phyloP scores from a whole-genome alignment of 2,113 vertebrate genomes.

The Apteryx owenii region DNA sequence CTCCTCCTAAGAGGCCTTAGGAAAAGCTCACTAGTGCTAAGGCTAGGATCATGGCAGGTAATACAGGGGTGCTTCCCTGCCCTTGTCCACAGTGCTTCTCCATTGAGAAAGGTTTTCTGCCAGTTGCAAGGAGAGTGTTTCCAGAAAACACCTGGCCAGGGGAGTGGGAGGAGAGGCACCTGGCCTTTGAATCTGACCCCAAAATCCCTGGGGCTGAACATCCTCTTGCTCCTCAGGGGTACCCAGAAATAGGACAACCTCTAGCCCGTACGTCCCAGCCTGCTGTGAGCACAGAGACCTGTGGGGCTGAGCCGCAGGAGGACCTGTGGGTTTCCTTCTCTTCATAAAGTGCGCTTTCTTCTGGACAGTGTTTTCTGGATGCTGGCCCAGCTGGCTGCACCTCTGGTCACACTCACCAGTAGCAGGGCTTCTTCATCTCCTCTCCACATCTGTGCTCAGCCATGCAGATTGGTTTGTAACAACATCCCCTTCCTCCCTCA shows the following conservation, averaged over 20 bases:
- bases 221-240: no score
- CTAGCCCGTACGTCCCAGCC: no score
- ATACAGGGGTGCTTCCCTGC: background rate
- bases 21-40: no score
- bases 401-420: no score
- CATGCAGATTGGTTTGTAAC: background rate
- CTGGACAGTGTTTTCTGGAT: no score
- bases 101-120: background rate
- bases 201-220: no score
- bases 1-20: background rate
- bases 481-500: background rate
- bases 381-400: no score
- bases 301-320: background rate
- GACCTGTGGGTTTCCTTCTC: background rate
- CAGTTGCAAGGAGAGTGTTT: background rate
- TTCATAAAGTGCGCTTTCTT: background rate
- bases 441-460: background rate
- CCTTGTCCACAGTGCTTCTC: background rate
- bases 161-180: no score
- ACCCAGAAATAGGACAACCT: no score
- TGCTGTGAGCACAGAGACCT: background rate
- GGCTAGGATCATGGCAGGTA: background rate
- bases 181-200: no score
- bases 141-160: background rate
- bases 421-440: no score